These are phyloP conservation scores for Sylvilagus floridanus DNA, from an alignment of 2,797 vertebrate genomes.

Conservation along the genomic window DNA sequence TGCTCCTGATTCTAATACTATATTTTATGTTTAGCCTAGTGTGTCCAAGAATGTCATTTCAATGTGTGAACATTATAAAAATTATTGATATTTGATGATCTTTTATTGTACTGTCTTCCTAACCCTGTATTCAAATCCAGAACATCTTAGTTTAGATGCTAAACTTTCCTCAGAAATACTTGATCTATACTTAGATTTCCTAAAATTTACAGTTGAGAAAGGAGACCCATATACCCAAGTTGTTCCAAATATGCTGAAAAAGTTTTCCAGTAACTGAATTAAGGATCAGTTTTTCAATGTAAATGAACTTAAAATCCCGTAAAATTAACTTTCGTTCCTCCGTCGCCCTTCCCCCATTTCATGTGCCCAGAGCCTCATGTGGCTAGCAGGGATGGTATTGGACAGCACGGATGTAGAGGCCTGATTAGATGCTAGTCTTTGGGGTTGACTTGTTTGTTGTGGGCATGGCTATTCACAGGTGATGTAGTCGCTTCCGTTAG, in stretches of 20 bases:
- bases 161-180: constrained; percentile 57
- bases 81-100: constrained; percentile 44
- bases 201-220: constrained; percentile 58
- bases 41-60: constrained; percentile 7
- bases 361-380: not conserved
- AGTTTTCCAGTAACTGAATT: constrained; percentile 46
- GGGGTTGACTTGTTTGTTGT: not conserved
- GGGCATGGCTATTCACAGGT: not conserved
- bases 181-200: constrained; percentile 61
- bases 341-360: not conserved
- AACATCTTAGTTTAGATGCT: constrained; percentile 33
- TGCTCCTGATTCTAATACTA: not conserved
- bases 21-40: constrained; percentile 7
- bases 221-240: constrained; percentile 19
- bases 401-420: not conserved
- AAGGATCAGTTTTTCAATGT: constrained; percentile 36
- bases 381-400: not conserved
- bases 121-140: constrained; percentile 30
- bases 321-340: constrained; percentile 25
- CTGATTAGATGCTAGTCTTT: constrained; percentile 35
- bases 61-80: constrained; percentile 37
- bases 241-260: constrained; percentile 38
- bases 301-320: constrained; percentile 25
- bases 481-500: not conserved
- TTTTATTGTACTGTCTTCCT: constrained; percentile 36